Conservation (phyloP, 2,113 vertebrate species). For the Fukomys damarensis region DNA sequence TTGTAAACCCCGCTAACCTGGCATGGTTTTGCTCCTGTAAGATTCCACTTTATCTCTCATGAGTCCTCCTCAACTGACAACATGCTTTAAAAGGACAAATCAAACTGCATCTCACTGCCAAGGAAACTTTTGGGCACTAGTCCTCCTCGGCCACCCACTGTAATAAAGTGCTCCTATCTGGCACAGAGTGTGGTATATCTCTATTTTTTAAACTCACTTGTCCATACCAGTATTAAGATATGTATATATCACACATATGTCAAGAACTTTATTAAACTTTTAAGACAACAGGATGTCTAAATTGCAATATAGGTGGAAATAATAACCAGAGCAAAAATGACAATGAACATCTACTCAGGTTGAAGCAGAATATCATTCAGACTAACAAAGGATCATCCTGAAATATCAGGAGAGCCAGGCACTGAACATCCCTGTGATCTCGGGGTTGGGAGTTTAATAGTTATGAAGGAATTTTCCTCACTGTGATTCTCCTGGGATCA, state of each 20-base stretch:
- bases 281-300: not conserved
- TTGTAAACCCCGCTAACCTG: no score
- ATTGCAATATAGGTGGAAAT: not conserved
- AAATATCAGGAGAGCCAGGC: not conserved
- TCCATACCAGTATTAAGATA: not conserved
- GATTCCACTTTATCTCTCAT: no score
- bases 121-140: no score
- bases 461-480: not conserved
- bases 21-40: no score
- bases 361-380: not conserved
- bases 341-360: not conserved
- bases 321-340: not conserved
- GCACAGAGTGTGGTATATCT: no score
- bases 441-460: not conserved
- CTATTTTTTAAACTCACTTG: no score
- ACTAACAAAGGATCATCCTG: not conserved
- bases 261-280: not conserved
- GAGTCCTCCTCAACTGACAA: no score
- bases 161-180: no score
- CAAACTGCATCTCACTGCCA: no score
- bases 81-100: no score
- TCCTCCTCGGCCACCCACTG: no score
- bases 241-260: not conserved
- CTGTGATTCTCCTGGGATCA: not conserved
- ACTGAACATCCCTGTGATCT: not conserved